Evolutionary conservation across 2,888 invertebrate species (phyloP).

Genomic region (Cynaeus angustus): DNA sequence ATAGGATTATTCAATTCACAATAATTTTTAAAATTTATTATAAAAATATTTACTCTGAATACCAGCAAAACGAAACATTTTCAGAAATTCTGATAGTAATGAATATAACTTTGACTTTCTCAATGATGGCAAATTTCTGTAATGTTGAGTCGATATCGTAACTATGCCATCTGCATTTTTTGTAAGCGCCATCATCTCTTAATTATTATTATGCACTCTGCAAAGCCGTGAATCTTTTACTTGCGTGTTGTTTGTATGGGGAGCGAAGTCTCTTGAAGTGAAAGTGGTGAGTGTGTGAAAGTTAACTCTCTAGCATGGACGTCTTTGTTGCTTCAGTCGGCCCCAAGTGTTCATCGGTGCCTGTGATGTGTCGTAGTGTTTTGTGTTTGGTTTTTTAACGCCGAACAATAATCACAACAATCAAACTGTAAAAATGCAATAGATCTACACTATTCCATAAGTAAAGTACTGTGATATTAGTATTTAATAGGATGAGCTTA

Average conservation of each 20-base stretch:
- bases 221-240: constrained; percentile 42
- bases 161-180: constrained; percentile 13
- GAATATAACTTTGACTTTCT: too few relatives aligned
- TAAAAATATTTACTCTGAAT: too few relatives aligned
- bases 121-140: not conserved
- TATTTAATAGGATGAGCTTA: constrained; percentile 34
- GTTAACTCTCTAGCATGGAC: constrained; percentile 69
- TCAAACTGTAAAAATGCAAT: constrained; percentile 31
- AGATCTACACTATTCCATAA: constrained; percentile 3
- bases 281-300: constrained; percentile 71
- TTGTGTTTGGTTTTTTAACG: constrained; percentile 60
- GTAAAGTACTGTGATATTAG: constrained; percentile 50
- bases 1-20: too few relatives aligned
- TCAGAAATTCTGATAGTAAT: too few relatives aligned
- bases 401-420: constrained; percentile 36
- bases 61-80: too few relatives aligned
- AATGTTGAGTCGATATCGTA: not conserved
- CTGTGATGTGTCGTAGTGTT: constrained; percentile 67
- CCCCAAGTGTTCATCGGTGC: constrained; percentile 68
- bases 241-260: constrained; percentile 51
- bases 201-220: constrained; percentile 39
- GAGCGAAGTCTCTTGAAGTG: constrained; percentile 63
- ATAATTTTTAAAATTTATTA: too few relatives aligned
- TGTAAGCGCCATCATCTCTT: constrained; percentile 24
- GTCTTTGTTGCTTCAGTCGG: constrained; percentile 67